These are phyloP conservation scores for Carassius carassius DNA, from an alignment of 2,113 vertebrate species.

Conservation along the genomic window DNA sequence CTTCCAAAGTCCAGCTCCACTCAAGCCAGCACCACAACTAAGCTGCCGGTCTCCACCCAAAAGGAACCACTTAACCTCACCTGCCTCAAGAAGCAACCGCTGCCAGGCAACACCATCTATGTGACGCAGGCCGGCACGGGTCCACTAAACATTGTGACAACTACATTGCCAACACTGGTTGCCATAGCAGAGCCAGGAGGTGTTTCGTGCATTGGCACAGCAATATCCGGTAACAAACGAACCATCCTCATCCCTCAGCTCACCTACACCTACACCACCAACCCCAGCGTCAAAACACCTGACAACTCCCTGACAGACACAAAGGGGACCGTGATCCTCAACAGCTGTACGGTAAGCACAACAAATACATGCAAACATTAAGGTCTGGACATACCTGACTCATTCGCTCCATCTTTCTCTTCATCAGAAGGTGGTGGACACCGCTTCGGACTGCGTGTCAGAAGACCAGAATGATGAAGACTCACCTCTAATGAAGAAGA, in stretches of 20 bases:
- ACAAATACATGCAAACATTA: background rate
- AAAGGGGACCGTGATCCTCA: constrained; percentile 81
- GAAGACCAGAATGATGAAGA: constrained; percentile 90
- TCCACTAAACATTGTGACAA: constrained; percentile 87
- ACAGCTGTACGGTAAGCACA: constrained; percentile 85
- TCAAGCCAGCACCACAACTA: constrained; percentile 82
- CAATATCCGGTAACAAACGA: constrained; percentile 88
- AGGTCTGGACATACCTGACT: background rate
- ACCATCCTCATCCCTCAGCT: constrained; percentile 98
- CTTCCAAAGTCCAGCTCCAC: constrained; percentile 88
- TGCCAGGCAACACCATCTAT: constrained; percentile 80
- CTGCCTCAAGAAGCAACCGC: constrained; percentile 88
- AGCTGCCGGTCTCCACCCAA: constrained; percentile 79
- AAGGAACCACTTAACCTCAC: constrained; percentile 91
- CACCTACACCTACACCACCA: constrained; percentile 88
- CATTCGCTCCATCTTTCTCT: background rate
- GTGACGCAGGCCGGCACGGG: constrained; percentile 86
- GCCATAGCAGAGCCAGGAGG: constrained; percentile 89
- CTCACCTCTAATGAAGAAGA: constrained; percentile 84
- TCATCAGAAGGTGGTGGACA: constrained; percentile 81
- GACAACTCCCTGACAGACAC: constrained; percentile 76
- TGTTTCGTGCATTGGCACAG: constrained; percentile 85
- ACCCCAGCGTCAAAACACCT: constrained; percentile 64
- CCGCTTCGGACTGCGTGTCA: constrained; percentile 83
- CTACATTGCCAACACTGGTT: constrained; percentile 92